phyloP scores from a whole-genome alignment of 2,113 vertebrate species.

The Otolemur garnettii region DNA sequence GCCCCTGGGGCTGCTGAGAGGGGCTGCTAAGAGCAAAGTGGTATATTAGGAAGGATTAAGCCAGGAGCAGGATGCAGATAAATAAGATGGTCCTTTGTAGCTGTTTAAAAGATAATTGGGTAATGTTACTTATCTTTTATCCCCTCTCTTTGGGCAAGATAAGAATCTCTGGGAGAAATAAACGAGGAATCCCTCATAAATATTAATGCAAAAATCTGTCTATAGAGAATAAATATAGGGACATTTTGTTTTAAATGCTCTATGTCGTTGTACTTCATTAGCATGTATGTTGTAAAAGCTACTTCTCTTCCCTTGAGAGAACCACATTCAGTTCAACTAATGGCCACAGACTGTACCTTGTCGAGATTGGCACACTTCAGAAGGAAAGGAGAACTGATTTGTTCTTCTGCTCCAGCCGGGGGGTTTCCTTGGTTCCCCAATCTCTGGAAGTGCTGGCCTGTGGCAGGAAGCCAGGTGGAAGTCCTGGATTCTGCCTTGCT shows the following conservation, averaged over 20 bases:
- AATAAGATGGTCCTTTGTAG: slow-evolving; percentile 62
- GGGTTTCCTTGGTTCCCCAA: neutral
- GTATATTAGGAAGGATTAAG: slow-evolving; percentile 25
- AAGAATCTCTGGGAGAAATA: slow-evolving; percentile 72
- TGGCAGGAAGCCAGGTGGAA: neutral
- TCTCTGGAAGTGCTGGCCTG: neutral
- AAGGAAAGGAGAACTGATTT: neutral
- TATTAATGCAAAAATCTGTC: slow-evolving; percentile 79
- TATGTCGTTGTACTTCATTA: slow-evolving; percentile 57
- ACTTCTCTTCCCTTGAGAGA: slow-evolving; percentile 54
- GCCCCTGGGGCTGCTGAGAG: neutral
- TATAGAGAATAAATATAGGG: slow-evolving; percentile 78
- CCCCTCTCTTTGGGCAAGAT: slow-evolving; percentile 65
- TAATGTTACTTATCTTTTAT: slow-evolving; percentile 65
- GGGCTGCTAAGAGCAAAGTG: neutral
- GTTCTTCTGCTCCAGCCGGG: neutral
- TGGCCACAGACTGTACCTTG: neutral
- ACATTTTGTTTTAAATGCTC: slow-evolving; percentile 78
- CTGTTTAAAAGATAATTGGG: slow-evolving; percentile 74
- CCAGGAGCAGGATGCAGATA: slow-evolving; percentile 41
- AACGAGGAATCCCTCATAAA: slow-evolving; percentile 72
- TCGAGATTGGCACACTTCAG: neutral
- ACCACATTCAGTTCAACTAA: slow-evolving; percentile 1
- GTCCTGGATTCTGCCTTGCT: neutral
- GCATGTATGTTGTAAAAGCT: slow-evolving; percentile 70